A percentile compares a stretch with the other conserved stretches of the same genome.
Evolutionary conservation across 2,888 invertebrate species (phyloP).

Genomic region (Nipponacmea schrenckii): DNA sequence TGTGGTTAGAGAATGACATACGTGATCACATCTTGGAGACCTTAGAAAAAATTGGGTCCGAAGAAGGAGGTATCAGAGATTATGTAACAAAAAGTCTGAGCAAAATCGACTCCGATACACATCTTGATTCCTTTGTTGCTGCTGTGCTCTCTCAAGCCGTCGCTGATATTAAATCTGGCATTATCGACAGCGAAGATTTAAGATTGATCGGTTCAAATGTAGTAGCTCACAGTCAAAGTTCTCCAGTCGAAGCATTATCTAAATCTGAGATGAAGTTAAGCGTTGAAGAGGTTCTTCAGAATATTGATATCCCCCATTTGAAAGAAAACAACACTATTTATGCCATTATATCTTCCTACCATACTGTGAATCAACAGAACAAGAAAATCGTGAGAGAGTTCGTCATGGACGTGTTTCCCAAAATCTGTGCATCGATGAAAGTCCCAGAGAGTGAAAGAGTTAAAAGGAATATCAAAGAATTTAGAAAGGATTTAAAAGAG

Average conservation of each 20-base stretch:
- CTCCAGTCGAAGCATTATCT: neutral
- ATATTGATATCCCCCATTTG: constrained; percentile 18
- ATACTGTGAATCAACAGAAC: constrained; percentile 16
- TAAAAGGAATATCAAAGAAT: neutral
- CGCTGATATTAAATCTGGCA: constrained; percentile 37
- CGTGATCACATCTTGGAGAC: constrained; percentile 3
- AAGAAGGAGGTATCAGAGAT: neutral
- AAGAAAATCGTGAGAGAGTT: constrained; percentile 19
- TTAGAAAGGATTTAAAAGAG: neutral
- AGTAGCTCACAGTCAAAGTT: constrained; percentile 26
- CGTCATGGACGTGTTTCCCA: constrained; percentile 10
- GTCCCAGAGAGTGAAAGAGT: neutral
- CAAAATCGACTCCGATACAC: constrained; percentile 30
- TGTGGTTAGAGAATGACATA: neutral
- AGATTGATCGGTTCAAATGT: constrained; percentile 33
- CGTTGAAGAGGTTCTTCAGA: constrained; percentile 21
- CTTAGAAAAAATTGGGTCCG: neutral
- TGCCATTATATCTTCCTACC: constrained; percentile 31
- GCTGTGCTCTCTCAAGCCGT: constrained; percentile 35
- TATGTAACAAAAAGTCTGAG: constrained; percentile 34
- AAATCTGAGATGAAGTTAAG: constrained; percentile 13
- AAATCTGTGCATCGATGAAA: constrained; percentile 13
- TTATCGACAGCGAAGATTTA: constrained; percentile 34
- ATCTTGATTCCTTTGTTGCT: constrained; percentile 43
- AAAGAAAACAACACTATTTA: constrained; percentile 27